Percentiles rank a stretch among this genome's conserved stretches.
These are phyloP conservation scores for Campoplex capitator DNA, from an alignment of 2,888 invertebrate species.

Conservation along the genomic window DNA sequence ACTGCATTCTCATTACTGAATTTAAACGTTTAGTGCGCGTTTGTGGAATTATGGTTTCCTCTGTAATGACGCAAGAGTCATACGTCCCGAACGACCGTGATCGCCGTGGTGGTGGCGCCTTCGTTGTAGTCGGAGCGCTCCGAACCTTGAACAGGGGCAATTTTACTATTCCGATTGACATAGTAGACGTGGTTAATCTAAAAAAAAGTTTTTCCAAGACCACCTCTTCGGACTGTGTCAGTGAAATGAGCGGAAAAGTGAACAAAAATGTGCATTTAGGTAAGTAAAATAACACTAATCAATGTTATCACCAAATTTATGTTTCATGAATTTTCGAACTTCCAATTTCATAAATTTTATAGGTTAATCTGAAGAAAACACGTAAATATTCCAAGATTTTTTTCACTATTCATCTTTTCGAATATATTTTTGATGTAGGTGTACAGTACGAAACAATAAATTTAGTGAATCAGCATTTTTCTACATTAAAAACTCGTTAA, in stretches of 20 bases:
- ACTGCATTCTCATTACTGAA: neutral
- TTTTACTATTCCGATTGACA: slow-evolving; percentile 70
- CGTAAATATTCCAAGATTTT: neutral
- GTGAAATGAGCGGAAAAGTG: slow-evolving; percentile 67
- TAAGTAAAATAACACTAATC: slow-evolving; percentile 28
- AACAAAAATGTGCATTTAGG: slow-evolving; percentile 59
- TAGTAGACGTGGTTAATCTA: slow-evolving; percentile 57
- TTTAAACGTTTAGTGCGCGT: neutral
- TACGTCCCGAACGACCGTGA: slow-evolving; percentile 45
- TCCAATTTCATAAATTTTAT: neutral
- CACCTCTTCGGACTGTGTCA: slow-evolving; percentile 49
- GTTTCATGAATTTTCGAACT: neutral
- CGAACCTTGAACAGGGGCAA: slow-evolving; percentile 65
- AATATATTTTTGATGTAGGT: neutral
- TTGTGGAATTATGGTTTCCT: slow-evolving; percentile 2
- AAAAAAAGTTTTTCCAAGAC: slow-evolving; percentile 61
- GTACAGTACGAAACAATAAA: neutral
- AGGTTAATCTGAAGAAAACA: neutral
- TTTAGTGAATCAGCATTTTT: neutral
- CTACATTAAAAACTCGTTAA: neutral
- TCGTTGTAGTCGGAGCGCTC: slow-evolving; percentile 68
- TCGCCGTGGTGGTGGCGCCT: slow-evolving; percentile 66
- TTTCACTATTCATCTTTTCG: neutral
- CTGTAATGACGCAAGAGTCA: slow-evolving; percentile 69
- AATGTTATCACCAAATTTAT: neutral